Evolutionary conservation across 37 sponge, comb jelly and placozoan genomes (phyloP).

Genomic region (Cladorhizidae sp.): DNA sequence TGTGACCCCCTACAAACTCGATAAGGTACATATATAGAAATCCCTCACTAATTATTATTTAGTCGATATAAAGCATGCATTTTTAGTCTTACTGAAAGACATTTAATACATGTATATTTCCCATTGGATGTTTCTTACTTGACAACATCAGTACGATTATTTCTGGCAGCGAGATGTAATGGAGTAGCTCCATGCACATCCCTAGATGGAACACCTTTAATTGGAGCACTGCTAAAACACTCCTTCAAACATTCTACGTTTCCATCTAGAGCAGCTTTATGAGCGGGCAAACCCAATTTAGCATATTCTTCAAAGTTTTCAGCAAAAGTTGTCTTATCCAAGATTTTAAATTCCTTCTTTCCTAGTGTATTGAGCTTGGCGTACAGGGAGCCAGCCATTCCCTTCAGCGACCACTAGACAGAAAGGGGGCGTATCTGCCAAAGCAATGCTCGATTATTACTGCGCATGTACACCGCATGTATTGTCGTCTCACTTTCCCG

Average conservation of each 20-base stretch:
- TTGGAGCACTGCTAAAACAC: constrained; percentile 12
- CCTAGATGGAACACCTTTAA: constrained; percentile 51
- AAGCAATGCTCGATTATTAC: too few species aligned
- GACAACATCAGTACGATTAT: constrained; percentile 29
- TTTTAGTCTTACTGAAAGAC: background rate
- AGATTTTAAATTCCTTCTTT: constrained; percentile 25
- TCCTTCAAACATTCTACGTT: constrained; percentile 52
- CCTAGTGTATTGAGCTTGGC: constrained; percentile 45
- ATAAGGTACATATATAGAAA: background rate
- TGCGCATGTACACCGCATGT: too few species aligned
- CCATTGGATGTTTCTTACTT: constrained; percentile 49
- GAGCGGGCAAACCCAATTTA: constrained; percentile 63
- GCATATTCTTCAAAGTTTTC: constrained; percentile 29
- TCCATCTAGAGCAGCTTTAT: constrained; percentile 78
- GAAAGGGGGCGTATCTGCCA: background rate
- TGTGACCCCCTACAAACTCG: background rate
- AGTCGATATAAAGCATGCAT: background rate
- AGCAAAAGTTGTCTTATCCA: background rate
- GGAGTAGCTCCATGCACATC: constrained; percentile 72
- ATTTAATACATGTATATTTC: background rate
- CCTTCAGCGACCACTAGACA: background rate
- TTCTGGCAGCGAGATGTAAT: constrained; percentile 68
- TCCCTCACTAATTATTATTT: background rate
- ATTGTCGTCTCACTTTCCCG: too few species aligned
- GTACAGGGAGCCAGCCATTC: constrained; percentile 22